Conservation (phyloP, 2,888 invertebrate species). For the Pantelozetes paolii region DNA sequence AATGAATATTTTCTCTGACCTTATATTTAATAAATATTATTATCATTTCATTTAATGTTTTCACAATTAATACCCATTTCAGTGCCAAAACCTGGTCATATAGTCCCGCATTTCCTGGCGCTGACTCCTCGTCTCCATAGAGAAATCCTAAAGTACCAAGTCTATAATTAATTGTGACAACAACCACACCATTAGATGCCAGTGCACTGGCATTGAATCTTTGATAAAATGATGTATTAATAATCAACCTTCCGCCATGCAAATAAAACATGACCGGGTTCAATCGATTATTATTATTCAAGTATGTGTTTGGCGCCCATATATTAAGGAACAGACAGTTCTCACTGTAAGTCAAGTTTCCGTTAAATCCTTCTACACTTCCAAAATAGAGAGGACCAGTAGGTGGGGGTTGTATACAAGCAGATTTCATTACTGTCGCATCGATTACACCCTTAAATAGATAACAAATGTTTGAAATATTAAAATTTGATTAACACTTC, state of each 20-base stretch:
- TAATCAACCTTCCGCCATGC: constrained; percentile 51
- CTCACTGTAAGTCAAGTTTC: too few species aligned
- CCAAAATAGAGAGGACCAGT: too few species aligned
- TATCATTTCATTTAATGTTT: background rate
- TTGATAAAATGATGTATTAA: constrained; percentile 47
- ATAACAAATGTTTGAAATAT: too few species aligned
- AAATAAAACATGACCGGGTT: constrained; percentile 52
- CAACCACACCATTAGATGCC: constrained; percentile 53
- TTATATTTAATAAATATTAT: background rate
- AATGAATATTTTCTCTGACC: constrained; percentile 49
- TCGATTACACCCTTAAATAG: constrained; percentile 16
- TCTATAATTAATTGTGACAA: constrained; percentile 57
- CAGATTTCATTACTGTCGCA: background rate
- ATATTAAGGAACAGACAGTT: background rate
- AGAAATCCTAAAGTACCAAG: constrained; percentile 53
- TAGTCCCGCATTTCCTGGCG: constrained; percentile 56
- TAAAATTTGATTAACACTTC: too few species aligned
- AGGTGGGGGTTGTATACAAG: too few species aligned
- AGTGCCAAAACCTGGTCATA: constrained; percentile 56
- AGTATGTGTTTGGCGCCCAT: background rate
- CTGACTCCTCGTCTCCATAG: constrained; percentile 45
- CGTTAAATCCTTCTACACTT: too few species aligned
- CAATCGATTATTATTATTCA: background rate
- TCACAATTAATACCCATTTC: constrained; percentile 37
- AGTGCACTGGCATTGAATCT: constrained; percentile 44